Evolutionary conservation across 2,888 invertebrate species (phyloP), one percentile per base, ranked within the genome.

Genomic region (Endomychus coccineus): DNA sequence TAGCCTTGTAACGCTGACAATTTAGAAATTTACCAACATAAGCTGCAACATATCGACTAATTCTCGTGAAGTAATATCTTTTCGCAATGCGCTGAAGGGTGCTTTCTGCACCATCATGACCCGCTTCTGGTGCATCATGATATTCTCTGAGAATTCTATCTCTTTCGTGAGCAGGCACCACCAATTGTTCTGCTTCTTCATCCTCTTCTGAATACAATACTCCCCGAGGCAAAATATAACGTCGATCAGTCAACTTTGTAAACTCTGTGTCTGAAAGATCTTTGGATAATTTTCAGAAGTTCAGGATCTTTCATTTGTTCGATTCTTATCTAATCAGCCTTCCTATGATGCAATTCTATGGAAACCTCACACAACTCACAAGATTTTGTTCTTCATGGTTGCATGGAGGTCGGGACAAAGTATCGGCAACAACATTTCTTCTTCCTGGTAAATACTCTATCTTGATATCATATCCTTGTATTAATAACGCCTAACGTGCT

Each of bases 401-500:
- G 16, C 38, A 32, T 13, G 49, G 39, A 2, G 55, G 52, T 27
- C 64, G 36, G 1, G 59, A 60, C 3, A 68, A n/a, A 1, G 54
- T 49, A 40, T 69, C 67, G 0, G 66, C 67, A 1, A 66, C 45
- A 2, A 52, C 49, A 41, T 68, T 64, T 1, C 44, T 40, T 16
- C 47, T 49, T 2, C 68, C 67, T 1, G 59, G 61, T 2, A 56
- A 50, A 36, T 69, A 66, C 5, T 52, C 43, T 3, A 67, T 53
- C 0, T 52, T 44, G 3, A 67, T 39, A 17, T 66, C 52, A 39
- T 54, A 67, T 2, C 51, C 41, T 42, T 66, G 62, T 1, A 71
- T 37, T 7, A 48, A 39, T 5, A 70, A 27, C 1, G 62, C 61
- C 70, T 69, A 71, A 22, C 69, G 42, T 1, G 60, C 61, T 0